Evolutionary conservation across 2,888 invertebrate genomes (phyloP).

Genomic region (Nemapogon koenigi): DNA sequence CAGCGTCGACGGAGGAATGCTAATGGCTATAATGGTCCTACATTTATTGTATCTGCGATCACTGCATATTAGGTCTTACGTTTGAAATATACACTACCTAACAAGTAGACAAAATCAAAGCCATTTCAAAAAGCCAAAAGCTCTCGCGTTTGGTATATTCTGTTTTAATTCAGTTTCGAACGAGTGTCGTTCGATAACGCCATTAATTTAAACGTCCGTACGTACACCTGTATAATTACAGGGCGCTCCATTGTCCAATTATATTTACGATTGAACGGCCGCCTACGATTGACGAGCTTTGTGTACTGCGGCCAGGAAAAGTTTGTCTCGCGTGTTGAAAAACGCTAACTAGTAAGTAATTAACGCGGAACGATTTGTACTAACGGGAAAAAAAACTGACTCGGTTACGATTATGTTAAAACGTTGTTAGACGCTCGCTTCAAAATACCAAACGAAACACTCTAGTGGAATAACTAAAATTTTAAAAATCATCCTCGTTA

Average conservation of each 20-base stretch:
- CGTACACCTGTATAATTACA: slow-evolving; percentile 32
- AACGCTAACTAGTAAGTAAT: slow-evolving; percentile 32
- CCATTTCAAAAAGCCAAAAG: no score
- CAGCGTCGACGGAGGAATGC: slow-evolving; percentile 34
- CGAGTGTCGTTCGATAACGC: slow-evolving; percentile 27
- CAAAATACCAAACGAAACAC: slow-evolving; percentile 20
- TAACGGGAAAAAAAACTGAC: slow-evolving; percentile 28
- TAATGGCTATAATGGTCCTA: slow-evolving; percentile 37
- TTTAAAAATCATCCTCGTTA: slow-evolving; percentile 30
- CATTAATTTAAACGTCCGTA: slow-evolving; percentile 31
- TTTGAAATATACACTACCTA: no score
- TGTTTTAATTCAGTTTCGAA: no score
- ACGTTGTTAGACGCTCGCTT: slow-evolving; percentile 24
- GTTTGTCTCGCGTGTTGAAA: slow-evolving; percentile 35
- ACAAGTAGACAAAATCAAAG: no score
- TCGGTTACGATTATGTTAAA: slow-evolving; percentile 23
- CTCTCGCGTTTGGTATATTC: no score
- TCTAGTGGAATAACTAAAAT: slow-evolving; percentile 30
- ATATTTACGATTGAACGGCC: slow-evolving; percentile 35
- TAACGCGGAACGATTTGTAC: slow-evolving; percentile 38
- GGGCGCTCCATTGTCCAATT: slow-evolving; percentile 30
- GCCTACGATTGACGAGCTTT: slow-evolving; percentile 25
- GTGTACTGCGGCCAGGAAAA: slow-evolving; percentile 28
- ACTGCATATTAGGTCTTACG: no score
- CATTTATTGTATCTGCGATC: slow-evolving; percentile 31